Conservation (phyloP, 2,113 vertebrate species). For the Gnathonemus longibarbis region DNA sequence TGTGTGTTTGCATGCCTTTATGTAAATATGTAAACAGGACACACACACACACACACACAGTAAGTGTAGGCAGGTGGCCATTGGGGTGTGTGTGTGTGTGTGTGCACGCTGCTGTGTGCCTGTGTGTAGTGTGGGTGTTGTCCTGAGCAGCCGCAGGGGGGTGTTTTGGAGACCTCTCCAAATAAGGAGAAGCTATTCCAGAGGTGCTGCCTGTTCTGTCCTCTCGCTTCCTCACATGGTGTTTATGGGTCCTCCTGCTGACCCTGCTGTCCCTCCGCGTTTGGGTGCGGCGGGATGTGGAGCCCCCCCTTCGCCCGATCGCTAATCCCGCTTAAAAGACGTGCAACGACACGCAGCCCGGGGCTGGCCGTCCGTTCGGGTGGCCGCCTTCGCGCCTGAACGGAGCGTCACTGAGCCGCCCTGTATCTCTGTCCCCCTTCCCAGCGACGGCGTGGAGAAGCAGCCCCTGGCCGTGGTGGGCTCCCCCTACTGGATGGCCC, state of each 20-base stretch:
- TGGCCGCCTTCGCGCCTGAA: too few species aligned
- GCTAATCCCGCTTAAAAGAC: background rate
- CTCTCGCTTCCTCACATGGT: background rate
- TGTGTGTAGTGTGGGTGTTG: background rate
- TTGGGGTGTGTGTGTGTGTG: background rate
- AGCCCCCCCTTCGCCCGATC: background rate
- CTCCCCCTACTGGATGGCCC: conserved; percentile 96
- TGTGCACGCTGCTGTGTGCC: background rate
- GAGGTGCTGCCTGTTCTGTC: background rate
- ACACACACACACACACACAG: background rate
- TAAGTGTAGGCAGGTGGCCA: background rate
- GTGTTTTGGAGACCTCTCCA: conserved; percentile 48
- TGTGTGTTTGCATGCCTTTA: conserved; percentile 6
- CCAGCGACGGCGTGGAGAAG: conserved; percentile 71
- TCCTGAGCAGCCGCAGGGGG: background rate
- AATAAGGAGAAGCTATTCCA: conserved; percentile 67
- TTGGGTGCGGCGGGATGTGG: background rate
- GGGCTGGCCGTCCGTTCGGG: background rate
- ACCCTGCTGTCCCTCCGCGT: background rate
- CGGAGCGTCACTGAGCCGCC: background rate
- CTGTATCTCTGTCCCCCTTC: conserved; percentile 23
- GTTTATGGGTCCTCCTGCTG: background rate
- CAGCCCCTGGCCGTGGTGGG: conserved; percentile 84
- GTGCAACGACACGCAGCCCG: background rate
- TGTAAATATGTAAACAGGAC: background rate